A percentile compares a stretch with the other conserved stretches of the same genome.
Conservation (phyloP, 2,888 invertebrate species). For the Clusia tigrina region DNA sequence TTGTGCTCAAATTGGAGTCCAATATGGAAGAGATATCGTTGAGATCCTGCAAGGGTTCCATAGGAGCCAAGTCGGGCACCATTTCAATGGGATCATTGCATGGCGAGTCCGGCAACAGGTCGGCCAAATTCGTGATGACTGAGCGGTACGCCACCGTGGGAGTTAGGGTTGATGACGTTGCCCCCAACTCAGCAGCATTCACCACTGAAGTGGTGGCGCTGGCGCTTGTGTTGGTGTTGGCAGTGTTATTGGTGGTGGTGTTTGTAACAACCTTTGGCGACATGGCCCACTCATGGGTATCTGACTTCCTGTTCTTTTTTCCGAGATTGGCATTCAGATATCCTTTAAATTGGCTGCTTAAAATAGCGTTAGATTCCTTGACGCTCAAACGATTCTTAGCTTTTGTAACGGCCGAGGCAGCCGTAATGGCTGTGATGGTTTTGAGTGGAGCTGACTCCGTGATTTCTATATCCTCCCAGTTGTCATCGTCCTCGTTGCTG, state of each 20-base stretch:
- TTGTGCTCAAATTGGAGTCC: slow-evolving; percentile 36
- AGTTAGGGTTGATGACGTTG: not conserved
- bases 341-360: not conserved
- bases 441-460: slow-evolving; percentile 35
- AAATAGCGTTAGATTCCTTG: slow-evolving; percentile 26
- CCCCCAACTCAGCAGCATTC: not conserved
- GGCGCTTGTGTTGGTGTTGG: slow-evolving; percentile 4
- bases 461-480: slow-evolving; percentile 57
- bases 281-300: not conserved
- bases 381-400: slow-evolving; percentile 41
- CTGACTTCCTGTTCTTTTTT: slow-evolving; percentile 24
- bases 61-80: slow-evolving; percentile 37
- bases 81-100: slow-evolving; percentile 40
- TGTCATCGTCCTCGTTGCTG: slow-evolving; percentile 50
- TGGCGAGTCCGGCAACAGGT: slow-evolving; percentile 41
- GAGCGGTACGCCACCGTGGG: slow-evolving; percentile 23
- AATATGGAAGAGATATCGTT: slow-evolving; percentile 42
- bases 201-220: not conserved
- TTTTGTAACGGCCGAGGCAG: slow-evolving; percentile 31
- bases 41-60: slow-evolving; percentile 41
- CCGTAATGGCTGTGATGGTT: slow-evolving; percentile 14
- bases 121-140: slow-evolving; percentile 38
- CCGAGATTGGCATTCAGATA: not conserved
- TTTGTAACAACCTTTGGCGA: not conserved
- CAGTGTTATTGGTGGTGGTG: slow-evolving; percentile 4